Evolutionary conservation across 2,888 invertebrate species (phyloP).

Genomic region (Microctonus hyperodae): DNA sequence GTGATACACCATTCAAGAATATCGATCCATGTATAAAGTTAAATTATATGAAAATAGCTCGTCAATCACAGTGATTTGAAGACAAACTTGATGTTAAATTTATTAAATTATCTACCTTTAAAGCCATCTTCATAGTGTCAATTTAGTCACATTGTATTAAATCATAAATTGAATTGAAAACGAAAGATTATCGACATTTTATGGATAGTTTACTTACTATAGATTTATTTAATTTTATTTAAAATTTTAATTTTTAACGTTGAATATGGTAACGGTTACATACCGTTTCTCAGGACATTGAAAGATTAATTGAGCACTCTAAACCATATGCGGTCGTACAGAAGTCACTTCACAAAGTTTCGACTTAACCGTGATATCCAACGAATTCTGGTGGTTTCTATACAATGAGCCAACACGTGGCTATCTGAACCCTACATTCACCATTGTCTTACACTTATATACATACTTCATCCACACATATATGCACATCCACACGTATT

Average conservation of each 20-base stretch:
- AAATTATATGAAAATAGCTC: background rate
- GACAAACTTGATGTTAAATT: background rate
- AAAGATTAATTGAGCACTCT: slow-evolving; percentile 4
- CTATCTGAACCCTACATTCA: background rate
- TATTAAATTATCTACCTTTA: background rate
- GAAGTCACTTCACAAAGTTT: background rate
- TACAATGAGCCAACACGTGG: slow-evolving; percentile 18
- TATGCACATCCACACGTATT: background rate
- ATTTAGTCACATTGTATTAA: background rate
- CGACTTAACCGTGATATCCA: background rate
- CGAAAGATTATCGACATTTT: background rate
- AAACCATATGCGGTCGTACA: background rate
- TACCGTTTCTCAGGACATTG: background rate
- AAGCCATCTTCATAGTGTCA: background rate
- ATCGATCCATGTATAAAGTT: background rate
- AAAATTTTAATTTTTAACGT: background rate
- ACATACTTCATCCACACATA: background rate
- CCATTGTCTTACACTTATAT: background rate
- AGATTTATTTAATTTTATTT: background rate
- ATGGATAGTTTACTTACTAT: too few relatives aligned
- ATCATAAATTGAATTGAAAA: background rate
- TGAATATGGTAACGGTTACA: background rate
- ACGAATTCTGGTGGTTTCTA: background rate
- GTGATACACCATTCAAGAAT: background rate
- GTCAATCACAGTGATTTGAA: background rate